Percentiles rank a stretch among this genome's conserved stretches.
Conservation (phyloP, 2,888 invertebrate genomes). For the Sisyra terminalis region DNA sequence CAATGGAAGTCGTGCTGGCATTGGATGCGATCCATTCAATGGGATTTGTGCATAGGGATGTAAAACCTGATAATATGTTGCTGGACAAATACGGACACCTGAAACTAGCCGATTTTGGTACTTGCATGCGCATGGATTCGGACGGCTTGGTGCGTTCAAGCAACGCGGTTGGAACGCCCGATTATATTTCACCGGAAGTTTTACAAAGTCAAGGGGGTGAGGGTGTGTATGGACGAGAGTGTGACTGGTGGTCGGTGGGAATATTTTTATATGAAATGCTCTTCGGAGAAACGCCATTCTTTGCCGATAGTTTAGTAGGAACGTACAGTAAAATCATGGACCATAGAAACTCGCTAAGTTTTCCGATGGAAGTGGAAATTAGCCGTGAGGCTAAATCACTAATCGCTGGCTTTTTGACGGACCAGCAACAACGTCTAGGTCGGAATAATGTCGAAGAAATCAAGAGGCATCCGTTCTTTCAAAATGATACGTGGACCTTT, state of each 20-base stretch:
- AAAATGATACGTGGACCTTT: conserved; percentile 96
- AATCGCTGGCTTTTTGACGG: conserved; percentile 87
- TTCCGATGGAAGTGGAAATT: conserved; percentile 90
- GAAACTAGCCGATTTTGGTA: conserved; percentile 98
- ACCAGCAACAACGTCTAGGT: conserved; percentile 77
- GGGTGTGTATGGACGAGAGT: conserved; percentile 92
- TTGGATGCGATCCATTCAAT: conserved; percentile 95
- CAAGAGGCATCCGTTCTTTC: conserved; percentile 86
- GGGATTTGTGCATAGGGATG: conserved; percentile 93
- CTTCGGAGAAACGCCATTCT: conserved; percentile 96
- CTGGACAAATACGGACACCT: conserved; percentile 90
- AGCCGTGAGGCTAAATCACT: conserved; percentile 74
- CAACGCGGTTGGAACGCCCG: conserved; percentile 98
- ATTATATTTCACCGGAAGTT: conserved; percentile 98
- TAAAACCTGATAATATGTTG: conserved; percentile 98
- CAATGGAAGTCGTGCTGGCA: conserved; percentile 94
- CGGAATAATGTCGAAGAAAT: conserved; percentile 89
- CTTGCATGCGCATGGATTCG: conserved; percentile 96
- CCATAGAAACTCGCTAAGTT: conserved; percentile 86
- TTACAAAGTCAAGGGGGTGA: conserved; percentile 91
- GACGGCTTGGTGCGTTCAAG: conserved; percentile 92
- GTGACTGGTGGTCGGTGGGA: conserved; percentile 99
- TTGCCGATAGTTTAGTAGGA: conserved; percentile 93
- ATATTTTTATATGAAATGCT: conserved; percentile 99
- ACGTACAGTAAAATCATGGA: conserved; percentile 99